phyloP scores from a whole-genome alignment of 1,140 invertebrate genomes.

The Dufourea novaeangliae region DNA sequence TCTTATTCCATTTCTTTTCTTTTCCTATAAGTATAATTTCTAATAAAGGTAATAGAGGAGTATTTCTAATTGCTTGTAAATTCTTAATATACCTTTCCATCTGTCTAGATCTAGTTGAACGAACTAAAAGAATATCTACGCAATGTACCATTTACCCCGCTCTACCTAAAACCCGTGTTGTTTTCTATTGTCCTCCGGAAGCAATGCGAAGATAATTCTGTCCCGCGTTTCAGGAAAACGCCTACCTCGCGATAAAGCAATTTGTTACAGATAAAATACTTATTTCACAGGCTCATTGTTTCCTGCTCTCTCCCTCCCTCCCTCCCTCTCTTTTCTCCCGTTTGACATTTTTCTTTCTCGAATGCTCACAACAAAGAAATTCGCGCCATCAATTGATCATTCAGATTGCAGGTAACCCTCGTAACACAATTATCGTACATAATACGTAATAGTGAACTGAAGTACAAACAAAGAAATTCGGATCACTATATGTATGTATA shows the following conservation, averaged over 20 bases:
- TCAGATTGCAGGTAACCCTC: too few species aligned
- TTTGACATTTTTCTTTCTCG: background rate
- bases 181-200: constrained; percentile 57
- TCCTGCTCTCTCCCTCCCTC: constrained; percentile 60
- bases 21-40: too few species aligned
- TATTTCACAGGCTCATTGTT: constrained; percentile 39
- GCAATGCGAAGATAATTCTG: constrained; percentile 61
- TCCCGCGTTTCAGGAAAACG: constrained; percentile 68
- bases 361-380: background rate
- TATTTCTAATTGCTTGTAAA: too few species aligned
- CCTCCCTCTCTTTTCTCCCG: constrained; percentile 34
- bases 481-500: too few species aligned
- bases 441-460: too few species aligned
- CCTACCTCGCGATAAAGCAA: constrained; percentile 64
- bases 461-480: too few species aligned
- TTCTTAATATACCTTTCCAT: too few species aligned
- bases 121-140: background rate
- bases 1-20: too few species aligned
- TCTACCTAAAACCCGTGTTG: constrained; percentile 27
- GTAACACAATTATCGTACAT: too few species aligned
- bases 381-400: too few species aligned
- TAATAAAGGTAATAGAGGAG: too few species aligned
- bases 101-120: background rate
- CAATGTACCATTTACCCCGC: background rate
- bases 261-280: constrained; percentile 61